Conservation (phyloP, 2,797 vertebrate genomes). For the Columba guinea region DNA sequence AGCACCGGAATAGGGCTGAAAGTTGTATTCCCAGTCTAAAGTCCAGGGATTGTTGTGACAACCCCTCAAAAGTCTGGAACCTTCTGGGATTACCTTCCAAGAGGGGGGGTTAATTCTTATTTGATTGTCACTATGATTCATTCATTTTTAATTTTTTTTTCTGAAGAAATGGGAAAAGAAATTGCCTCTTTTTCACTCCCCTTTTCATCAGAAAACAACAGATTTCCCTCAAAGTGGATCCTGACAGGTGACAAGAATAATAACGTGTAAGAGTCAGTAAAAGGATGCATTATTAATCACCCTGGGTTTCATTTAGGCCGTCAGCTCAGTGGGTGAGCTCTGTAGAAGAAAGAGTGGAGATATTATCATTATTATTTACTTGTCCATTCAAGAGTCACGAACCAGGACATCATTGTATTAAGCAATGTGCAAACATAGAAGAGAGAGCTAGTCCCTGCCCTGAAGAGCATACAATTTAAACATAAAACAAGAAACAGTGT, state of each 20-base stretch:
- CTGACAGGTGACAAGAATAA: constrained; percentile 72
- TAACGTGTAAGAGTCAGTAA: constrained; percentile 68
- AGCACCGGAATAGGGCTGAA: neutral
- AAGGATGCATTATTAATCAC: constrained; percentile 71
- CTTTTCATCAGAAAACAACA: constrained; percentile 62
- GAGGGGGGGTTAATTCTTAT: neutral
- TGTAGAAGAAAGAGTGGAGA: constrained; percentile 44
- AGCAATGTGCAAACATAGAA: constrained; percentile 46
- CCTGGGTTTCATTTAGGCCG: constrained; percentile 50
- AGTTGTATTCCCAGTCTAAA: neutral
- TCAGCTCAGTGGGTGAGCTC: constrained; percentile 62
- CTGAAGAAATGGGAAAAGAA: constrained; percentile 21
- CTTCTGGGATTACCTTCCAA: neutral
- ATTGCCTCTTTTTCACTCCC: neutral
- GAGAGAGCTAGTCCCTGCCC: neutral
- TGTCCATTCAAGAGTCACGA: constrained; percentile 46
- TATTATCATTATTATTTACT: constrained; percentile 66
- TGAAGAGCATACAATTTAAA: constrained; percentile 10
- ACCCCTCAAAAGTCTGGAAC: neutral
- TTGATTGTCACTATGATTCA: neutral
- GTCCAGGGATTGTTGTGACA: neutral
- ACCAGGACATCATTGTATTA: constrained; percentile 38
- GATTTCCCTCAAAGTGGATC: constrained; percentile 66
- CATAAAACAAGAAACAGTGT: neutral
- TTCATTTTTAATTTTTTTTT: constrained; percentile 7